Evolutionary conservation across 2,888 invertebrate species (phyloP).

Genomic region (Ochropacha duplaris): DNA sequence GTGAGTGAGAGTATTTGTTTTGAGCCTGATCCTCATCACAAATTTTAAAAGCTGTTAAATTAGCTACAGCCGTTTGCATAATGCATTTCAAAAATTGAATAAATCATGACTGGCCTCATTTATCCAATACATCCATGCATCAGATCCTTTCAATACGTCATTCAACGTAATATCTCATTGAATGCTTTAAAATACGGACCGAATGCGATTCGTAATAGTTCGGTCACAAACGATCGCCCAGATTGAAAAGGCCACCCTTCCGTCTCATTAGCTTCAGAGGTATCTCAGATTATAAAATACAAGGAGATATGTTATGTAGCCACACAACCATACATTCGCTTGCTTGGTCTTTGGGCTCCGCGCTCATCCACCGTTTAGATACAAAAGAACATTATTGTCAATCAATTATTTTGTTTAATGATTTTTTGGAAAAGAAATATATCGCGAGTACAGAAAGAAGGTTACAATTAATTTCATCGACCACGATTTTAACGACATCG

Average conservation of each 20-base stretch:
- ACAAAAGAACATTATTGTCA: too few relatives aligned
- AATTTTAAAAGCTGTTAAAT: too few relatives aligned
- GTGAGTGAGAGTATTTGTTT: too few relatives aligned
- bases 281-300: not conserved
- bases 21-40: too few relatives aligned
- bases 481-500: too few relatives aligned
- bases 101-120: not conserved
- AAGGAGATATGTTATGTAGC: not conserved
- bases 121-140: not conserved
- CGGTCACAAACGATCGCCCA: slow-evolving; percentile 20
- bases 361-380: too few relatives aligned
- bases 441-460: too few relatives aligned
- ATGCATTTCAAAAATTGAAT: not conserved
- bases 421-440: too few relatives aligned
- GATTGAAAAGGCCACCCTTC: slow-evolving; percentile 29
- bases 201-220: not conserved
- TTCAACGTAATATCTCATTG: not conserved
- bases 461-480: too few relatives aligned
- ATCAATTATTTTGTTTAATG: too few relatives aligned
- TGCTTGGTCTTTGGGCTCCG: too few relatives aligned
- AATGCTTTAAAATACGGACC: not conserved
- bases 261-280: slow-evolving; percentile 25
- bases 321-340: too few relatives aligned
- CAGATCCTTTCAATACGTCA: not conserved
- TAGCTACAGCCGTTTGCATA: not conserved